These are phyloP conservation scores for Sanderia malayensis DNA, from an alignment of 30 jellyfish, hydroid and myxozoan species.

Conservation along the genomic window DNA sequence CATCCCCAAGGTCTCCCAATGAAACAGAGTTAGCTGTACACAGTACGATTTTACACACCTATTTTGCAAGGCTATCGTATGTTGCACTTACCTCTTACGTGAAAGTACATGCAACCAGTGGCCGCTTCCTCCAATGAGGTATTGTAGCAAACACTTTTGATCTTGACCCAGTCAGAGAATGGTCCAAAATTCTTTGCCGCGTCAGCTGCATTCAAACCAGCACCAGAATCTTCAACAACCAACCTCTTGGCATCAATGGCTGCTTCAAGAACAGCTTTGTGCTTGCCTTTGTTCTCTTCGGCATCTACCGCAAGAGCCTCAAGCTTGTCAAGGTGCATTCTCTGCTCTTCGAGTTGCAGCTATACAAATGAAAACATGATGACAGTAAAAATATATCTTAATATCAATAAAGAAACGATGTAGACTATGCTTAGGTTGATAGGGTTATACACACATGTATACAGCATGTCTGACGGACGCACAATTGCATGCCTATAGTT, in stretches of 20 bases:
- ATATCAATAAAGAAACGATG: too few species aligned
- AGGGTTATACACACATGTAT: too few species aligned
- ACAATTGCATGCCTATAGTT: too few species aligned
- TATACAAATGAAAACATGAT: too few species aligned
- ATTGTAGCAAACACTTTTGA: slow-evolving; percentile 89
- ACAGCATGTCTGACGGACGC: too few species aligned
- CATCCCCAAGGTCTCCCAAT: too few species aligned
- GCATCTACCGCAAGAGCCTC: slow-evolving; percentile 77
- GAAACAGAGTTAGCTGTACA: too few species aligned
- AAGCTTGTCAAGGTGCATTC: slow-evolving; percentile 74
- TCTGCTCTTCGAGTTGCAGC: slow-evolving; percentile 85
- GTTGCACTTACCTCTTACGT: slow-evolving; percentile 77
- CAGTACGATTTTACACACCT: too few species aligned
- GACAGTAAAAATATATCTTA: too few species aligned
- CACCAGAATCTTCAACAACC: slow-evolving; percentile 96
- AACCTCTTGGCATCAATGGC: slow-evolving; percentile 94
- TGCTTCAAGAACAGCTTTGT: slow-evolving; percentile 98
- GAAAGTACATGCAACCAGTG: slow-evolving; percentile 97
- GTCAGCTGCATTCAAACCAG: slow-evolving; percentile 96
- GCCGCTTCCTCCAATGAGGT: slow-evolving; percentile 90
- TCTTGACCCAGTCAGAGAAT: slow-evolving; percentile 75
- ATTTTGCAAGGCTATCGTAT: too few species aligned
- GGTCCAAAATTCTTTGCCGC: slow-evolving; percentile 86
- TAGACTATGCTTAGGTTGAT: too few species aligned
- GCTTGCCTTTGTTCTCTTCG: slow-evolving; percentile 94